Percentiles rank a stretch among this genome's conserved stretches.
Evolutionary conservation across 2,888 invertebrate genomes (phyloP).

Genomic region (Ischnura elegans): DNA sequence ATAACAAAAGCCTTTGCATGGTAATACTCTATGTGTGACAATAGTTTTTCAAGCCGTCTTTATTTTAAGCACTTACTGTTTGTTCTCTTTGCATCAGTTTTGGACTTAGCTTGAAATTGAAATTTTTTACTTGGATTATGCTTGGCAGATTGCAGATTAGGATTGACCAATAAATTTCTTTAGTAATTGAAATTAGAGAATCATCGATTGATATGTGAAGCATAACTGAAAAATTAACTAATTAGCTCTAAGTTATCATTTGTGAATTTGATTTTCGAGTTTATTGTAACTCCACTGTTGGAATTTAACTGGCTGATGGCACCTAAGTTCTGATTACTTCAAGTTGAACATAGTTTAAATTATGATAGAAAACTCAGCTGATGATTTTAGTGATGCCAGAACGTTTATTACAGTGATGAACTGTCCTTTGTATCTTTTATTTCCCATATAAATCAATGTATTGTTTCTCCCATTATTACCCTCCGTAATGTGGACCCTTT

Average conservation of each 20-base stretch:
- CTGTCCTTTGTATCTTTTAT: background rate
- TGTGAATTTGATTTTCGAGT: background rate
- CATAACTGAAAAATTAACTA: background rate
- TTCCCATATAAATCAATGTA: background rate
- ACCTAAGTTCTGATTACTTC: background rate
- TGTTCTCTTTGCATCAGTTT: background rate
- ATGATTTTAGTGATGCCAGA: background rate
- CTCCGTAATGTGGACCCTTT: background rate
- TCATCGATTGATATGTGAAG: background rate
- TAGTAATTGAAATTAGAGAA: background rate
- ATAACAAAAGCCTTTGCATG: background rate
- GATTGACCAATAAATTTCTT: background rate
- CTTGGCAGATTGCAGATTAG: background rate
- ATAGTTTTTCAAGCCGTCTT: background rate
- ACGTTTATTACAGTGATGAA: slow-evolving; percentile 16
- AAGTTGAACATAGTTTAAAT: background rate
- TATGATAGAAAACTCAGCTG: background rate
- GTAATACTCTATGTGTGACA: background rate
- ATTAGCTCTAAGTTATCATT: background rate
- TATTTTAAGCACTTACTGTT: background rate
- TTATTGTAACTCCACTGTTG: background rate
- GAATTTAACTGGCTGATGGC: background rate
- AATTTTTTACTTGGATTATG: background rate
- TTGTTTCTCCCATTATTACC: background rate
- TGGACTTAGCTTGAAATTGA: background rate